Percentiles rank a stretch among this genome's conserved stretches.
phyloP scores from a whole-genome alignment of 1,140 invertebrate genomes.

The Dendroctonus ponderosae region DNA sequence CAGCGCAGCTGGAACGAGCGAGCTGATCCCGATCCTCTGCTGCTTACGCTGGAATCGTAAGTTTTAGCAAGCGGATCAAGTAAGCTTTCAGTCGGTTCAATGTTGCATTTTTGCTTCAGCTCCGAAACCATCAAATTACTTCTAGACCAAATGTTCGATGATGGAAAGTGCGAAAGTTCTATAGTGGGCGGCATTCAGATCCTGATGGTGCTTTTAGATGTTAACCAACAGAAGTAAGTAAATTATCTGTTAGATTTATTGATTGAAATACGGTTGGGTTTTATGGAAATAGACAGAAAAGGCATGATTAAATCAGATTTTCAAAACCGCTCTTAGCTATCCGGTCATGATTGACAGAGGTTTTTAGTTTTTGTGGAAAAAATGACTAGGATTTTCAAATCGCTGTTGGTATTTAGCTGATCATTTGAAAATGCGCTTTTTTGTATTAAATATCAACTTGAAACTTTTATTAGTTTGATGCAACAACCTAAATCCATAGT shows the following conservation, averaged over 20 bases:
- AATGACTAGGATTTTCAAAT: too few relatives aligned
- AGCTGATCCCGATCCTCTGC: slow-evolving; percentile 63
- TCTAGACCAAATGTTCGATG: slow-evolving; percentile 68
- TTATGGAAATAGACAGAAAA: too few relatives aligned
- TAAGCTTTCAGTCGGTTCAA: background rate
- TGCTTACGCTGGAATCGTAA: slow-evolving; percentile 72
- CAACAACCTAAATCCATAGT: slow-evolving; percentile 30
- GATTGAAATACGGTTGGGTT: too few relatives aligned
- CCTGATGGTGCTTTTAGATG: slow-evolving; percentile 68
- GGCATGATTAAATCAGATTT: too few relatives aligned
- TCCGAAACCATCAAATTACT: slow-evolving; percentile 65
- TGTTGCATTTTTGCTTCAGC: slow-evolving; percentile 51
- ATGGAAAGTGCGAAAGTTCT: slow-evolving; percentile 68
- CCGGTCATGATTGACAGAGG: too few relatives aligned
- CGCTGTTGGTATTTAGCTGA: too few relatives aligned
- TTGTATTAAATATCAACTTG: too few relatives aligned
- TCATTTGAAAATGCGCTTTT: too few relatives aligned
- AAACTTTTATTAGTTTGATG: background rate
- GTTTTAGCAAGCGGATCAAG: slow-evolving; percentile 42
- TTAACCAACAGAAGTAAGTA: slow-evolving; percentile 50
- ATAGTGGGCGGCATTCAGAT: slow-evolving; percentile 78
- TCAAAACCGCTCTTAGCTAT: too few relatives aligned
- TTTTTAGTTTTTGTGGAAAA: too few relatives aligned
- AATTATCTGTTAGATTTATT: background rate
- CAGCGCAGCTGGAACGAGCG: slow-evolving; percentile 60